Conservation (phyloP, 2,888 invertebrate genomes). For the Lycia hirtaria region DNA sequence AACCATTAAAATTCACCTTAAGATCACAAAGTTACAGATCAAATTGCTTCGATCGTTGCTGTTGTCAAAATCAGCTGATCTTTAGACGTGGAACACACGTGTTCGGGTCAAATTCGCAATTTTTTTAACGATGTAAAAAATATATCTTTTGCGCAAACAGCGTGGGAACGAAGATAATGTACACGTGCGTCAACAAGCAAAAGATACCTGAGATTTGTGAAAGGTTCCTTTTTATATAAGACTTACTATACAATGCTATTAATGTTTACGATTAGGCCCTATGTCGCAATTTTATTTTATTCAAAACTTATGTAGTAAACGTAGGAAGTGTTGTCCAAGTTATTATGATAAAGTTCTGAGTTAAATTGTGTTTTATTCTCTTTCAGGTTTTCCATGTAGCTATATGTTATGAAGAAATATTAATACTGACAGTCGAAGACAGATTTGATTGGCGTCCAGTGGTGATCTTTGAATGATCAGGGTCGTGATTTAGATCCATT, state of each 20-base stretch:
- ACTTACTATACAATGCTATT: background rate
- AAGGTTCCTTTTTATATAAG: slow-evolving; percentile 13
- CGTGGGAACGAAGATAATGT: slow-evolving; percentile 63
- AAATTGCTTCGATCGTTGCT: slow-evolving; percentile 9
- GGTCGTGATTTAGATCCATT: slow-evolving; percentile 8
- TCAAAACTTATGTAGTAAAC: background rate
- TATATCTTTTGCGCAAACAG: slow-evolving; percentile 65
- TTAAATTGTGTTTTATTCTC: background rate
- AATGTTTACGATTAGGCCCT: background rate
- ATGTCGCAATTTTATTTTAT: background rate
- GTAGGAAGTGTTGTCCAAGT: background rate
- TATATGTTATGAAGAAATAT: slow-evolving; percentile 32
- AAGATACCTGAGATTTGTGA: slow-evolving; percentile 53
- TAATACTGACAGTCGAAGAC: slow-evolving; percentile 49
- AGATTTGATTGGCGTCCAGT: slow-evolving; percentile 53
- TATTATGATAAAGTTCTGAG: slow-evolving; percentile 2
- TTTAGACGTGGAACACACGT: slow-evolving; percentile 66
- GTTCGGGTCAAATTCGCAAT: slow-evolving; percentile 65
- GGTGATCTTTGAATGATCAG: slow-evolving; percentile 23
- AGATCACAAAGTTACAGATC: background rate
- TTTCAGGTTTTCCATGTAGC: slow-evolving; percentile 15
- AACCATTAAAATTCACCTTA: slow-evolving; percentile 17
- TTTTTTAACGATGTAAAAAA: slow-evolving; percentile 60
- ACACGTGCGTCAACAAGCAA: slow-evolving; percentile 56
- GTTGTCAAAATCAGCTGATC: slow-evolving; percentile 67